Percentiles rank a stretch among this genome's conserved stretches.
Conservation (phyloP, 2,113 vertebrate genomes). For the Cryptotis parvus region DNA sequence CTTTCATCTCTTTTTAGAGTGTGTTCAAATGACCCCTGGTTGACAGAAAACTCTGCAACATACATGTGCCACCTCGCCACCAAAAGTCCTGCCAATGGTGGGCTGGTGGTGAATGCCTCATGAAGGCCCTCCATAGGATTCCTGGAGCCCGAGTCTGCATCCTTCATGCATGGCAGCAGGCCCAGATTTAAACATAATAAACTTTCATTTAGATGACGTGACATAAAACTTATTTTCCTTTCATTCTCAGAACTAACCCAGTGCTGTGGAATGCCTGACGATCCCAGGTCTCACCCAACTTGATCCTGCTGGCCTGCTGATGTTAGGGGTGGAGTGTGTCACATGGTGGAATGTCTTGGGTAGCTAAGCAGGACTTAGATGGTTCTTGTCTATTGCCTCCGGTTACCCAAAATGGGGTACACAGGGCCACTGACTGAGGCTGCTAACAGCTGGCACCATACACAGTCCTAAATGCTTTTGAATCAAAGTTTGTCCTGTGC, state of each 20-base stretch:
- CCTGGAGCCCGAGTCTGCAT: conserved; percentile 67
- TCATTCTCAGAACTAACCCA: conserved; percentile 55
- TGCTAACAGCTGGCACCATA: conserved; percentile 41
- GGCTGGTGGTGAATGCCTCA: too few species aligned
- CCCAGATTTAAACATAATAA: conserved; percentile 81
- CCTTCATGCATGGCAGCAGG: conserved; percentile 75
- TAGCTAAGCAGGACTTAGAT: neutral
- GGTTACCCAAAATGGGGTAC: conserved; percentile 14
- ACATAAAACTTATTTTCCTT: conserved; percentile 48
- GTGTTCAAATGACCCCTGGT: neutral
- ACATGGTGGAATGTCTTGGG: neutral
- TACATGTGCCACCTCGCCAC: neutral
- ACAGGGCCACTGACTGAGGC: neutral
- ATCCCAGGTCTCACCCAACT: conserved; percentile 30
- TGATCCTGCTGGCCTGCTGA: neutral
- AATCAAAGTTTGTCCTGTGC: neutral
- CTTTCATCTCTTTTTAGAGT: neutral
- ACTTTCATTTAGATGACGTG: conserved; percentile 61
- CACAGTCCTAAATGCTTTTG: conserved; percentile 50
- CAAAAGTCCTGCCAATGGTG: too few species aligned
- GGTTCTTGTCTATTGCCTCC: conserved; percentile 37
- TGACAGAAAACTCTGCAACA: neutral
- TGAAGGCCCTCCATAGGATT: conserved; percentile 65
- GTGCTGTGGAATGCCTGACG: conserved; percentile 53
- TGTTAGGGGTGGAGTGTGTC: neutral